Base-by-base conservation (phyloP, 2,888 invertebrate species). In the Acrocera orbiculus region DNA sequence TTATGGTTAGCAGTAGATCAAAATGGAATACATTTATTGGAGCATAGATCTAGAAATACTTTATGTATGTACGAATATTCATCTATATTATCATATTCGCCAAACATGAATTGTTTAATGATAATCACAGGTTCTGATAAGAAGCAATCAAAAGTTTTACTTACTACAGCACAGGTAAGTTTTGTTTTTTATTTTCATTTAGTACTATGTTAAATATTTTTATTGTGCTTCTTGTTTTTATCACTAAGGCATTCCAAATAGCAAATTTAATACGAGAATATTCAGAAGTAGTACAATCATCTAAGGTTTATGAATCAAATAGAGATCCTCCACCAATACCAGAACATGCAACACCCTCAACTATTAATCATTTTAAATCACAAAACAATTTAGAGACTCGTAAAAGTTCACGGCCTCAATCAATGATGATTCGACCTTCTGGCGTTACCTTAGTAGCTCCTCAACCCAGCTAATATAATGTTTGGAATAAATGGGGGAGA, bases 1-100 rank as follows among this genome's bases (percentile, higher is more conserved):
- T 64, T 93, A 28, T 89, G 92, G 87, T 64, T 93, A 45, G 90
- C 87, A 16, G 83, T 93, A 32, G 89, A 92, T 62, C 89, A 90
- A 57, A 74, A 73, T 47, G 93, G 93, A 14, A 71, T 93, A 39
- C 89, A 92, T 56, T 64, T 93, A 40, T 64, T 92, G 47, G 86
- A 92, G 47, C 82, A 85, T 51, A 76, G 85, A 35, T 78, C 87
- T 10, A 73, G 90, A 46, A 82, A 81, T 50, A 78, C 87, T 23
- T 70, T 92, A 2, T 87, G 86, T 57, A 87, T 86, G 44, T 89
- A 89, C 62, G 85, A 89, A 54, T 92, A 89, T 62, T 73, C 71
- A 44, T 82, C 81, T 49, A 80, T 93, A 51, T 65, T 89, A 44
- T 86, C 85, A 49, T 89, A 89, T 60, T 87, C 83, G 42, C 90